Base-by-base conservation (phyloP, 1,140 invertebrate species). In the Orius laevigatus region DNA sequence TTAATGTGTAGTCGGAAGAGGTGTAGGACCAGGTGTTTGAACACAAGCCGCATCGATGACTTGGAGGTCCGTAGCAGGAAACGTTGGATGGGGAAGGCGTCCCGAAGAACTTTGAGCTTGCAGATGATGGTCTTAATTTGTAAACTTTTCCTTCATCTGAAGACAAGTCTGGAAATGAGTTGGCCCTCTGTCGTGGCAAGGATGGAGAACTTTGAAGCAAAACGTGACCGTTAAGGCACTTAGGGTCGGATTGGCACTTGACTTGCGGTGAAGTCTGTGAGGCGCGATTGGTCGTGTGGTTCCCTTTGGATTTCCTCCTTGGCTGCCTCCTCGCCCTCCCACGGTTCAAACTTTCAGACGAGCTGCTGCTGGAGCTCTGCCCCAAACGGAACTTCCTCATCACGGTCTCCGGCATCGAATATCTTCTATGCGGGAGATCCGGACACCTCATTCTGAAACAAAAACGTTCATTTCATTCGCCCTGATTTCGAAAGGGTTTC, bases 371-470 rank as follows among this genome's bases (percentile, higher is more conserved):
- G 5, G 43, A 45, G 12, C 43, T 45, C 43, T 45, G 43, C 20
- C 39, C 45, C 19, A 59, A 49, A n/a, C 53, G 47, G 38, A 57
- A 59, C 19, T 55, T 54, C 20, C 58, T 45, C 58, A 59, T 59
- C 9, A 59, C 54, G n/a, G 53, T 52, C 46, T 59, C 58, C 12
- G 58, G 58, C 43, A 59, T 53, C 9, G 58, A 59, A 43, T 56
- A 59, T 31, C 58, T 32, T 49, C 58, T 49, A 31, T 48, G 50
- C 18, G 54, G 56, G 31, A 57, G 51, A 1, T 51, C 53, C 48
- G 18, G 25, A 16, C 43, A 19, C 43, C 43, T 19, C 43, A 45
- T 45, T 16, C 43, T 45, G 43, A n/a, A 45, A 45, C 16, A 45
- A 42, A 14, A 25, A 25, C 3, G 3, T 25, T 8, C 25, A 25